Evolutionary conservation across 2,113 vertebrate species (phyloP), one percentile per base, ranked within the genome.

Genomic region (Octodon degus): DNA sequence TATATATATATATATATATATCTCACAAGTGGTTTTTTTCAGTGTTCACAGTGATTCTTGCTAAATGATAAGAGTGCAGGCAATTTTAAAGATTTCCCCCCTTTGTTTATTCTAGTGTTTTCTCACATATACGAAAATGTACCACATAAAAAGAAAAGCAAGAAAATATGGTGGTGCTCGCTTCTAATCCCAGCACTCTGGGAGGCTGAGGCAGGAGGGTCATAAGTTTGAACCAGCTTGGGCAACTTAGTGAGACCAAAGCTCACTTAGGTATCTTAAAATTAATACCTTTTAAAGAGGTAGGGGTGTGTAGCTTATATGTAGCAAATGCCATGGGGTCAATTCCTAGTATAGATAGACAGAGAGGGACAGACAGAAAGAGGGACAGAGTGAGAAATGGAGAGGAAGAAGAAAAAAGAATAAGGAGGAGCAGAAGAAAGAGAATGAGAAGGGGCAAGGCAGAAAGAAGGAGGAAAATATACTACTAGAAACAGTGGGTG

Each of bases 51-150:
- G 85, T 60, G 92, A 93, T 81, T 93, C 60, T 93, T 90, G 85
- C 92, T 96, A 93, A 90, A 67, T 91, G 72, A 60, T 62, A 96
- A 93, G 86, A 93, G 1, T 85, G 60, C 8, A 67, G 70, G 82
- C 7, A 50, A 87, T 94, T 90, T 95, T 92, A 83, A 30, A 96
- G n/a, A 81, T 24, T 24, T 58, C 63, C 55, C 24, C 67, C 17
- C 47, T 95, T 95, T 96, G 87, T 95, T 96, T 96, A 96, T 84
- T 85, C 40, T 91, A 72, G 62, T 88, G 70, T 92, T 96, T 96
- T 86, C 77, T 97, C 85, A 96, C 77, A 92, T 32, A 63, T 84
- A 83, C 5, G 50, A 89, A 96, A 81, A 65, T n/a, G 76, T 27
- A 85, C 34, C 81, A 58, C 74, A 55, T 79, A 67, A 92, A 88